Evolutionary conservation across 2,113 vertebrate species (phyloP).

Genomic region (Marmota flaviventris): DNA sequence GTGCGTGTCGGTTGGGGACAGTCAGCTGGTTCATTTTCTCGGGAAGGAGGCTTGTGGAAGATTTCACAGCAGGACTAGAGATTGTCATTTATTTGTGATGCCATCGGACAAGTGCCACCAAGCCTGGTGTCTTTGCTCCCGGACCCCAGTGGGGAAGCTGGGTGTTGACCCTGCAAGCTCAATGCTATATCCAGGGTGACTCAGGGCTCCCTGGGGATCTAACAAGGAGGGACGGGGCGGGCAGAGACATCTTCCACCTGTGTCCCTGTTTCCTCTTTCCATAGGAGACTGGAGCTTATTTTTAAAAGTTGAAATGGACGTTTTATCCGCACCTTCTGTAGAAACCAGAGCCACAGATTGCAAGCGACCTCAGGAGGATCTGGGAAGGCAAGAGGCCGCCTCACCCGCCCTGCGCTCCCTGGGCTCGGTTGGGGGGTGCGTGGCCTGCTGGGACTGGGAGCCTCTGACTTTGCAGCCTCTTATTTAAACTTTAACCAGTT

Average conservation of each 20-base stretch:
- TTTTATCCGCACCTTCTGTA: neutral
- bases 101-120: fast-evolving
- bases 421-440: no score
- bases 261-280: neutral
- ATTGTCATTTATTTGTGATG: fast-evolving
- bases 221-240: fast-evolving
- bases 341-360: no score
- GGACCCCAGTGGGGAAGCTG: neutral
- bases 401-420: no score
- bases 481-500: no score
- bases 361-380: no score
- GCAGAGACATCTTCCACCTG: fast-evolving
- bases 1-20: neutral
- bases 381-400: no score
- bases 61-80: fast-evolving
- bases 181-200: no score
- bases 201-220: no score
- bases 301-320: neutral
- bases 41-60: neutral
- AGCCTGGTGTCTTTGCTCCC: fast-evolving
- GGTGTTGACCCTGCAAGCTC: no score
- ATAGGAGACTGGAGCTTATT: neutral
- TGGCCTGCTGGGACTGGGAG: no score
- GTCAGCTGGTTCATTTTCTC: neutral
- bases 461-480: no score